Percentiles rank a stretch among this genome's conserved stretches.
Conservation (phyloP, 2,797 vertebrate species). For the Danio albolineatus region DNA sequence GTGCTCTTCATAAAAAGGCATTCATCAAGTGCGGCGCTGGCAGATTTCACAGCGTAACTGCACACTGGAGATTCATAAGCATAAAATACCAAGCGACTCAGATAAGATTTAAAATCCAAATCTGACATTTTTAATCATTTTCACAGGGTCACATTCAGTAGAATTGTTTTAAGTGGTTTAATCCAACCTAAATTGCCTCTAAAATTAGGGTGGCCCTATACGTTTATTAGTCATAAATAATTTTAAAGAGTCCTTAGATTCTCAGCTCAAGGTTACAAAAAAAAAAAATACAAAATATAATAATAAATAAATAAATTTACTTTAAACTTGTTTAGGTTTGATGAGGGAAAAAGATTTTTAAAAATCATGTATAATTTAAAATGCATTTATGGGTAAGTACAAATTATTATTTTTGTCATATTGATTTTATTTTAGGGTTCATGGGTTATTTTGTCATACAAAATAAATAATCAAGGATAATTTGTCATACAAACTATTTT, state of each 20-base stretch:
- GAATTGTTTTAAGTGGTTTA: conserved; percentile 28
- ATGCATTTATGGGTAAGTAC: background rate
- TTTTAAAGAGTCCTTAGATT: conserved; percentile 13
- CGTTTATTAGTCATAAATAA: conserved; percentile 32
- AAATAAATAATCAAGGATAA: no score
- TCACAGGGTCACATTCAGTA: conserved; percentile 26
- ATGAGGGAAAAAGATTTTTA: background rate
- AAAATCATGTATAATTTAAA: background rate
- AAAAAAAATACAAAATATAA: no score
- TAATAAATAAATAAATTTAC: no score
- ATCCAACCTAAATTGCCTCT: conserved; percentile 29
- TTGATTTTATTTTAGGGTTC: no score
- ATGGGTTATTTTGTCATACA: no score
- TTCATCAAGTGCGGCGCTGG: conserved; percentile 46
- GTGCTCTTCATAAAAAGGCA: conserved; percentile 39
- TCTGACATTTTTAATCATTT: conserved; percentile 26
- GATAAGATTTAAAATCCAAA: conserved; percentile 40
- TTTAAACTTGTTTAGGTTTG: background rate
- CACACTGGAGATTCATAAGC: conserved; percentile 47
- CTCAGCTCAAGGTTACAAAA: conserved; percentile 31
- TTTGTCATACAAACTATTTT: no score
- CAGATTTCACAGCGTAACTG: conserved; percentile 37
- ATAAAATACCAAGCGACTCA: conserved; percentile 52
- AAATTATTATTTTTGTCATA: no score
- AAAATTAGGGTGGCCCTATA: conserved; percentile 28